Base-by-base conservation (phyloP, 2,113 vertebrate species). In the Microcebus jonahi region DNA sequence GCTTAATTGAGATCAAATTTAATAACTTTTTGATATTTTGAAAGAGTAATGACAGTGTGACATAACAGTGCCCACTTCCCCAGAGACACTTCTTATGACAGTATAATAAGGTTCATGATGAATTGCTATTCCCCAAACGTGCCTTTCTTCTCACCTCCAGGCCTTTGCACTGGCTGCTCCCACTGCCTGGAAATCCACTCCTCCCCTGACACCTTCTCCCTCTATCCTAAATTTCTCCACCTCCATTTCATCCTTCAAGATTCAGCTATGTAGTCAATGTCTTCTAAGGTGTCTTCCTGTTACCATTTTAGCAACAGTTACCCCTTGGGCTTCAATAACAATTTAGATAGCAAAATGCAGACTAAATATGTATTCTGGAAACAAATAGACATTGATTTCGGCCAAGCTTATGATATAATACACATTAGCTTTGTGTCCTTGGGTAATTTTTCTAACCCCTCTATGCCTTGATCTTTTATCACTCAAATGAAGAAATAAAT, bases 1-100 rank as follows among this genome's bases (percentile, higher is more conserved):
- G 29, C 36, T 91, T 97, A 95, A 97, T 67, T 93, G 85, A 91
- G 83, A 93, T 94, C 68, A 86, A 80, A 45, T 83, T 98, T 91
- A 86, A 94, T 80, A 91, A 80, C 11, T 75, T 89, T 53, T 63
- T 91, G 59, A 83, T 88, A 93, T 94, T 93, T 98, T 93, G 83
- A 84, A 79, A 48, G 79, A 95, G 21, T 86, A 93, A 95, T 96
- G 89, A 65, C 55, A 81, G 34, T n/a, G 34, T 87, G 93, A 91
- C 55, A 77, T 70, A 83, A 91, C 50, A 59, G 36, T 70, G 7
- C 11, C 50, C 7, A 25, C 34, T 91, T 93, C 79, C 86, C 86
- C 34, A n/a, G 50, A 73, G 91, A 96, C 1, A 20, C 36, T 71
- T 36, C 59, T 45, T 68, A 45, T 75, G 95, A 96, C 55, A 95